phyloP scores from a whole-genome alignment of 1,140 invertebrate genomes.

The Sitophilus oryzae region DNA sequence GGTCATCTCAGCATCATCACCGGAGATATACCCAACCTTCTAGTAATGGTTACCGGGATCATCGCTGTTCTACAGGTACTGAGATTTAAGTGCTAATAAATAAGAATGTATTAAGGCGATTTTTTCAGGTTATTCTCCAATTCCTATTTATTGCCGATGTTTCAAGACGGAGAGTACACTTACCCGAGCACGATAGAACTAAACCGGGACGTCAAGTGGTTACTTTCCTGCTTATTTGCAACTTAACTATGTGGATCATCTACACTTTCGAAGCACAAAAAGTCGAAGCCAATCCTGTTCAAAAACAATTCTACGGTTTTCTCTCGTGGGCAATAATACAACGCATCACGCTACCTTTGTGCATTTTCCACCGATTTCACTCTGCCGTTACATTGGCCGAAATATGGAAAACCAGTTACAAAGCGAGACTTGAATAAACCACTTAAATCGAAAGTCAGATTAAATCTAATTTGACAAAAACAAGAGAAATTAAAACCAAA shows the following conservation, averaged over 20 bases:
- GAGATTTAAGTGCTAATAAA: not conserved
- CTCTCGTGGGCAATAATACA: conserved; percentile 92
- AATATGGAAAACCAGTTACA: conserved; percentile 98
- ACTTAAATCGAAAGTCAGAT: not conserved
- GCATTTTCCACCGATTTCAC: conserved; percentile 96
- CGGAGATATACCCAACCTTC: conserved; percentile 70
- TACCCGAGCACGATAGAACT: conserved; percentile 84
- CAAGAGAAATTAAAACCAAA: conserved; percentile 7
- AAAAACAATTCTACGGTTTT: conserved; percentile 89
- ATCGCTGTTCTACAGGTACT: conserved; percentile 76
- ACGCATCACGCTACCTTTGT: conserved; percentile 86
- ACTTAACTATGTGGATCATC: conserved; percentile 91
- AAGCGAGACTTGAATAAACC: conserved; percentile 74
- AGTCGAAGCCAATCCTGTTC: conserved; percentile 83
- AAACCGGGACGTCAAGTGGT: conserved; percentile 94
- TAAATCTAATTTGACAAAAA: not conserved
- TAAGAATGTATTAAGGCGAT: not conserved
- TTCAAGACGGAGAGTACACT: conserved; percentile 79
- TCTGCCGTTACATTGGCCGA: conserved; percentile 94
- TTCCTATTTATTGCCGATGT: conserved; percentile 94
- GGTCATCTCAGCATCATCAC: conserved; percentile 76
- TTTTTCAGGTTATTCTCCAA: conserved; percentile 74
- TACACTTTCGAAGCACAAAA: conserved; percentile 95
- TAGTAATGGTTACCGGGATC: conserved; percentile 83
- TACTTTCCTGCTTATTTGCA: conserved; percentile 91